These are phyloP conservation scores for Trachurus trachurus DNA, from an alignment of 2,797 vertebrate genomes.

Conservation along the genomic window DNA sequence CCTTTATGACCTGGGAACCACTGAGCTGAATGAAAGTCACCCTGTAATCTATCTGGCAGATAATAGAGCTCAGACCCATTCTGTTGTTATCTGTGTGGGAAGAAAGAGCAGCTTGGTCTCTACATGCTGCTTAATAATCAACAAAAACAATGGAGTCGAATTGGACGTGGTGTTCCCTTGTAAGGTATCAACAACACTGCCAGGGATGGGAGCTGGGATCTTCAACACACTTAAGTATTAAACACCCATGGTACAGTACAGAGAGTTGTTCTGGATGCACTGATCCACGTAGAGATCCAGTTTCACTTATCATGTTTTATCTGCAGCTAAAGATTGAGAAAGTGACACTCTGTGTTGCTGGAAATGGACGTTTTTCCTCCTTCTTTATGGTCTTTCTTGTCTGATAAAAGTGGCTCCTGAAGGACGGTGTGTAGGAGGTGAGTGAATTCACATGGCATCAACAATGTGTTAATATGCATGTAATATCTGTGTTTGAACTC, in stretches of 20 bases:
- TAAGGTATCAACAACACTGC: neutral
- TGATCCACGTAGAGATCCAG: neutral
- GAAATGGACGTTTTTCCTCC: neutral
- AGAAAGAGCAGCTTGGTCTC: slow-evolving; percentile 41
- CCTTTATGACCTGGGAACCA: neutral
- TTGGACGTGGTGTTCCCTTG: slow-evolving; percentile 15
- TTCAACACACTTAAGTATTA: neutral
- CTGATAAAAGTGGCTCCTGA: neutral
- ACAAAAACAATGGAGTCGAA: slow-evolving; percentile 32
- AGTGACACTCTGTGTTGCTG: neutral
- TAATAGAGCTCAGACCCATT: slow-evolving; percentile 10
- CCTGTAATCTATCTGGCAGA: slow-evolving; percentile 25
- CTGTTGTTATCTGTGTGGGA: slow-evolving; percentile 51
- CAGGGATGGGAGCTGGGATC: neutral
- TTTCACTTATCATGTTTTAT: neutral
- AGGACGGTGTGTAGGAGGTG: neutral
- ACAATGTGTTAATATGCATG: neutral
- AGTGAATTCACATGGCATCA: neutral
- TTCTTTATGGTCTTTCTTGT: neutral
- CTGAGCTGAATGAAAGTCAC: slow-evolving; percentile 10
- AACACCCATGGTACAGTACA: neutral
- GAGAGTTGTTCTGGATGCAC: neutral
- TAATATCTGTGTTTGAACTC: neutral
- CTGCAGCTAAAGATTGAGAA: neutral
- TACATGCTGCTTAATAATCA: slow-evolving; percentile 35